Base-by-base conservation (phyloP, 1,140 invertebrate species). In the Mizuhopecten yessoensis region DNA sequence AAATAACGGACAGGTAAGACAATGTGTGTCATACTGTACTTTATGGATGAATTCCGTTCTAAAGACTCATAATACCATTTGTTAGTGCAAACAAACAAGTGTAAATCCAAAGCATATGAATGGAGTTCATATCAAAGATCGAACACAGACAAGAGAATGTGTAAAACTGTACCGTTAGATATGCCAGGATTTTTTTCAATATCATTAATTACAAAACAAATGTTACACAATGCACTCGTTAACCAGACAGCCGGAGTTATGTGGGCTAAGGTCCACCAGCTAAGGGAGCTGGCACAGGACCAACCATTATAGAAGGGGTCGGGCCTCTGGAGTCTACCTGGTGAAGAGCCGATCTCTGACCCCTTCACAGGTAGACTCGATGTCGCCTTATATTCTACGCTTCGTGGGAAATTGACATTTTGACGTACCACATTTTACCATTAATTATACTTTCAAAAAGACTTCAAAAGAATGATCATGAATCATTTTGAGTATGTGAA, bases 1-100 rank as follows among this genome's bases (percentile, higher is more conserved):
- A 75, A 75, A 5, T 0, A 29, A 75, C 57, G 57, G 15, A 75
- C 57, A 75, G 57, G 57, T 75, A 75, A 75, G n/a, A n/a, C 0
- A 29, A 75, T 75, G 57, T 75, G 57, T 75, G 57, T 75, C 57
- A 75, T 75, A 75, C n/a, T n/a, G 57, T n/a, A 75, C 57, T 75
- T 2, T 75, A 75, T 29, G n/a, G 57, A 29, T 29, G n/a, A 75
- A 75, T 75, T 29, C 57, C 57, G 57, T 75, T 29, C 57, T n/a
- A 17, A 75, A 75, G 57, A 75, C 57, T 75, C 57, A 75, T 75
- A 75, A 75, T 75, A 75, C 23, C 57, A 23, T n/a, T 75, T 75
- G 57, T 75, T 75, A 75, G 57, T 75, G 57, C 57, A n/a, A 2
- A 29, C 29, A 17, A 75, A 75, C 57, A 75, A 3, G n/a, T 29